Evolutionary conservation across 2,888 invertebrate genomes (phyloP).

Genomic region (Lasius fuliginosus): DNA sequence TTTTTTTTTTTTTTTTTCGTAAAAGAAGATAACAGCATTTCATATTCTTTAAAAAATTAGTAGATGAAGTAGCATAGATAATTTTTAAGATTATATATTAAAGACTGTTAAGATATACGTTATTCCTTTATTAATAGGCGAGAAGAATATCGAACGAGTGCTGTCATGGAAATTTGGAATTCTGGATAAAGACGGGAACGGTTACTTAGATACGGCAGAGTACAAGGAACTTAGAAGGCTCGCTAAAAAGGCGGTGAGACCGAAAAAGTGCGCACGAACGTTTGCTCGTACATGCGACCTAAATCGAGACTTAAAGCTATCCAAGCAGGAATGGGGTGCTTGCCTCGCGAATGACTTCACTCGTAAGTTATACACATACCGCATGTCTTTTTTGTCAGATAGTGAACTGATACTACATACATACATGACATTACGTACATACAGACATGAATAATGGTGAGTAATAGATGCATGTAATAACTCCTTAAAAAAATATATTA

Average conservation of each 20-base stretch:
- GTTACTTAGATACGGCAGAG: slow-evolving; percentile 92
- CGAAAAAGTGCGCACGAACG: slow-evolving; percentile 95
- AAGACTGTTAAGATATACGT: background rate
- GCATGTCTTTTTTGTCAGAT: slow-evolving; percentile 34
- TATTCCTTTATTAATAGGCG: slow-evolving; percentile 75
- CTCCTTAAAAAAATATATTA: background rate
- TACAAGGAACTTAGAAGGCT: slow-evolving; percentile 93
- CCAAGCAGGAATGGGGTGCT: slow-evolving; percentile 94
- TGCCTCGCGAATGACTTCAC: slow-evolving; percentile 95
- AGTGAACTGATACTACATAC: background rate
- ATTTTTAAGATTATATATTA: background rate
- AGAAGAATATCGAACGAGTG: slow-evolving; percentile 87
- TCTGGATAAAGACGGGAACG: slow-evolving; percentile 93
- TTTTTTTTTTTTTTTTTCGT: too few species aligned
- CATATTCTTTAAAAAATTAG: background rate
- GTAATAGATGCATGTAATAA: background rate
- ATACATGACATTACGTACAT: background rate
- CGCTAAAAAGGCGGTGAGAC: slow-evolving; percentile 95
- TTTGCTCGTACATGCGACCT: slow-evolving; percentile 96
- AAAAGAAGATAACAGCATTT: too few species aligned
- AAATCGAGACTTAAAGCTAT: slow-evolving; percentile 93
- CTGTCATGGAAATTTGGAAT: slow-evolving; percentile 96
- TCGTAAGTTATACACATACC: slow-evolving; percentile 89
- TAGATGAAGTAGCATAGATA: too few species aligned
- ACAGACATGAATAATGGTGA: background rate